Evolutionary conservation across 2,797 vertebrate species (phyloP).

Genomic region (Todus mexicanus): DNA sequence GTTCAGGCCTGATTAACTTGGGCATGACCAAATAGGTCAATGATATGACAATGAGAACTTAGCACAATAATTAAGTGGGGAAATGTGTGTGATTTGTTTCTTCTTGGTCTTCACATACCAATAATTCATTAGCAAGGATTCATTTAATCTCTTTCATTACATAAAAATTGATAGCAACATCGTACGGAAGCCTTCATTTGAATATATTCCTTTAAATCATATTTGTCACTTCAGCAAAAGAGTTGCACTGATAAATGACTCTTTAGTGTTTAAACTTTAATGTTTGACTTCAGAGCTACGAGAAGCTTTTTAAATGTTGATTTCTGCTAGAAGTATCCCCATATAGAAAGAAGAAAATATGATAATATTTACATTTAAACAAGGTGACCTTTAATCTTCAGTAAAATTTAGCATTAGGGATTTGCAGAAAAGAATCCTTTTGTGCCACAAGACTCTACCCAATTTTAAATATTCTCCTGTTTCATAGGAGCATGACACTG

Average conservation of each 20-base stretch:
- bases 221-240: slow-evolving; percentile 23
- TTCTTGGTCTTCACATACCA: slow-evolving; percentile 74
- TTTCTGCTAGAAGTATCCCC: neutral
- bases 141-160: slow-evolving; percentile 72
- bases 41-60: slow-evolving; percentile 78
- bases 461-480: neutral
- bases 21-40: slow-evolving; percentile 82
- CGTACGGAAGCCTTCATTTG: slow-evolving; percentile 32
- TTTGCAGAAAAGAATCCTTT: neutral
- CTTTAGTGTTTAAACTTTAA: slow-evolving; percentile 9
- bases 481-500: neutral
- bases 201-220: slow-evolving; percentile 59
- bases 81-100: slow-evolving; percentile 78
- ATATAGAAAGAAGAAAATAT: neutral
- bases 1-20: slow-evolving; percentile 83
- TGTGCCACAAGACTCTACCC: neutral
- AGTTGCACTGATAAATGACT: neutral
- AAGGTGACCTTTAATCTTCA: neutral
- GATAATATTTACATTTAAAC: neutral
- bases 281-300: neutral
- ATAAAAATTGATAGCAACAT: slow-evolving; percentile 62
- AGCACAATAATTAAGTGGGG: slow-evolving; percentile 81
- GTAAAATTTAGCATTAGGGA: neutral
- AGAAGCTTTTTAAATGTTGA: neutral
- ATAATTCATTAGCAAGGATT: slow-evolving; percentile 74